Evolutionary conservation across 1,140 invertebrate species (phyloP), one percentile per base, ranked within the genome.

Genomic region (Drosophila lowei): DNA sequence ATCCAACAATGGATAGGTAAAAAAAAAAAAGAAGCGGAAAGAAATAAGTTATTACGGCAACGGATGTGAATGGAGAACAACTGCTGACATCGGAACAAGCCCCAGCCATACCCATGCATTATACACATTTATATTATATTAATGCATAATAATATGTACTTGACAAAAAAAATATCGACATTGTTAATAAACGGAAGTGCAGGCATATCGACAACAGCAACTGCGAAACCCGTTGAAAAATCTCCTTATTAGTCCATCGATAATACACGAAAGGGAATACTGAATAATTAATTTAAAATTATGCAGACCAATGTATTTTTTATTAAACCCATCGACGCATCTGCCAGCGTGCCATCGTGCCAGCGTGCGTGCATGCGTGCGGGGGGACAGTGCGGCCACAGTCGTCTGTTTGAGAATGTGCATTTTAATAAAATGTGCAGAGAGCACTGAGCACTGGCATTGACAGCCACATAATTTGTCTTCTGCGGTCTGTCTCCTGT

Each of bases 221-320:
- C 34, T 57, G 16, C 11, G 28, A 15, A 28, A 34, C 25, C 41
- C 9, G 38, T 18, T 23, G 13, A 38, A 49, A 65, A 56, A 48
- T 16, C 56, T 75, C 48, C 72, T 71, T 75, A 65, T 75, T 77
- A 77, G 74, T 63, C 71, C 74, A 74, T 58, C 60, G 74, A 74
- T 74, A 77, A 77, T 77, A 74, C 74, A 77, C 34, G 72, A 53
- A 70, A 48, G 42, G 46, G 60, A 46, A 65, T 71, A 77, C 71
- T 75, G 71, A 77, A 77, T 77, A 71, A 77, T 77, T 77, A 75
- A 77, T 77, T 77, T 73, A 70, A 77, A 70, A 74, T 77, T 71
- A 77, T 77, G 72, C 75, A 77, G 72, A 77, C 59, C 74, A 70
- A 56, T 77, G 74, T 65, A 16, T 56, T 74, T 77, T 74, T 74